Base-by-base conservation (phyloP, 2,797 vertebrate species). In the Delichon dasypus region DNA sequence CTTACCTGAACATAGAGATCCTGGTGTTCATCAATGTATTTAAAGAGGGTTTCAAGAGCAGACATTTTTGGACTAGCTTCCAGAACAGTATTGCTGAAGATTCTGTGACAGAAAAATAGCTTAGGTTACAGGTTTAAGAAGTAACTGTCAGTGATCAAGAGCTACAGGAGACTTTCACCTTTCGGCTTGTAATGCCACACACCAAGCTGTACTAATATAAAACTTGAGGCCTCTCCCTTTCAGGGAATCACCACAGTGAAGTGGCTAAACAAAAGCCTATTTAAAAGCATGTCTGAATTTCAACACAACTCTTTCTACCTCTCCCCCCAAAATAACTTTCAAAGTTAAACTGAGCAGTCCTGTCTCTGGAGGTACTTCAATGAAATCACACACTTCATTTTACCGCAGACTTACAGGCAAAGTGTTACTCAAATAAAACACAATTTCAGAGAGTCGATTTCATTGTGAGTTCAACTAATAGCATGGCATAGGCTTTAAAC, bases 11-110 rank as follows among this genome's bases (percentile, higher is more conserved):
- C 83, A 32, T 99, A 99, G 21, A 98, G 94, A 6, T 99, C 99
- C 97, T 99, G 99, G 86, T 99, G 98, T 27, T 98, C 98, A n/a
- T 99, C 99, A 67, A 99, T 97, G 51, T 99, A 98, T 86, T 98
- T 98, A 94, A 99, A 99, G 60, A 99, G 96, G 1, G 95, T 36
- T 20, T 96, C 65, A 62, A 99, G 98, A 82, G 94, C 94, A 53
- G 98, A 97, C 99, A 99, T 99, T 29, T 97, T 97, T 50, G 32
- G 22, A 44, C 21, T 55, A 45, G 26, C 32, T 64, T 44, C 42
- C 74, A 71, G 73, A 93, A 29, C 2, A 1, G 40, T 62, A 68
- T 3, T 34, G 44, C 11, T 66, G 78, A 83, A 81, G 85, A 84
- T 30, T 85, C 94, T 89, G 70, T 29, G 6, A 68, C 4, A 94